phyloP scores from a whole-genome alignment of 2,888 invertebrate species.

The Agonopterix heracliana region DNA sequence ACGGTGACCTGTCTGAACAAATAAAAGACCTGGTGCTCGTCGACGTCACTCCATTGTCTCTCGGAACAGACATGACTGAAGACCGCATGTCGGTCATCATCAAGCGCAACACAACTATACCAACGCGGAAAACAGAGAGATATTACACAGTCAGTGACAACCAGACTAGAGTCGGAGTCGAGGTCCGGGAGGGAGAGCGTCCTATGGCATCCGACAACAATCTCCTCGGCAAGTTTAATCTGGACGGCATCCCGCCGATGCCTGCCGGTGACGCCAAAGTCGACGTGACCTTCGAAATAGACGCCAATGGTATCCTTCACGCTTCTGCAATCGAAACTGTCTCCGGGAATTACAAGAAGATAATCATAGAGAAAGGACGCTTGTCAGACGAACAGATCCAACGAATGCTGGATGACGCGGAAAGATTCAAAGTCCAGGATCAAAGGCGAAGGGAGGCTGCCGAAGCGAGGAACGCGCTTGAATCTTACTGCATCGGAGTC shows the following conservation, averaged over 20 bases:
- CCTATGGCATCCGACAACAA: conserved; percentile 85
- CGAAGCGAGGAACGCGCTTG: conserved; percentile 77
- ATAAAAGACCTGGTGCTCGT: conserved; percentile 38
- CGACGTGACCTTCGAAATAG: conserved; percentile 80
- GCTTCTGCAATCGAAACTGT: conserved; percentile 81
- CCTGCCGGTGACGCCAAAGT: conserved; percentile 77
- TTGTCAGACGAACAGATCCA: conserved; percentile 85
- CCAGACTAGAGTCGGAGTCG: conserved; percentile 80
- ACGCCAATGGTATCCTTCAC: conserved; percentile 83
- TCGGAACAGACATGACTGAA: conserved; percentile 84
- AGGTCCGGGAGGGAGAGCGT: conserved; percentile 82
- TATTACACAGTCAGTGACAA: conserved; percentile 86
- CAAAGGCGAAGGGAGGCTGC: conserved; percentile 77
- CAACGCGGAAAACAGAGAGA: conserved; percentile 78
- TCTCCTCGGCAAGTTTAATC: conserved; percentile 71
- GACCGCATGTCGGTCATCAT: conserved; percentile 83
- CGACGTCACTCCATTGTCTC: conserved; percentile 63
- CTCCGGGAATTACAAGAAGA: conserved; percentile 78
- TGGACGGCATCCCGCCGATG: conserved; percentile 75
- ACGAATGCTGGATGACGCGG: conserved; percentile 81
- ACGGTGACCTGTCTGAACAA: conserved; percentile 29
- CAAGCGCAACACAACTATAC: conserved; percentile 79
- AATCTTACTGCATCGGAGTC: conserved; percentile 56
- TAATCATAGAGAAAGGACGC: conserved; percentile 84
- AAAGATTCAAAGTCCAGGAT: conserved; percentile 79